Evolutionary conservation across 2,888 invertebrate genomes (phyloP), one percentile per base, ranked within the genome.

Genomic region (Lithophane ornitopus): DNA sequence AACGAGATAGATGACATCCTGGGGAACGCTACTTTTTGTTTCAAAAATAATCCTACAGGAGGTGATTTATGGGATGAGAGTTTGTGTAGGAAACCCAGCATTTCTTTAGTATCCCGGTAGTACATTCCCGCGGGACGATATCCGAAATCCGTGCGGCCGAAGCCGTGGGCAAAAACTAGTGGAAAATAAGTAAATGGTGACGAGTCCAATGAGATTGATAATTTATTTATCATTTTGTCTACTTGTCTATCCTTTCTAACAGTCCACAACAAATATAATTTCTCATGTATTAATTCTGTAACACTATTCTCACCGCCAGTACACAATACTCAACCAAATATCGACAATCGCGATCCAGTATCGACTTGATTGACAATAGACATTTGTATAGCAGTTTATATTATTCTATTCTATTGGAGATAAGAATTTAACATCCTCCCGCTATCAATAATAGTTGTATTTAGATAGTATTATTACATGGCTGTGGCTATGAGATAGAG

Each of bases 351-450:
- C 34, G 63, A 65, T 58, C 58, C 59, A 78, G 67, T 82, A 82
- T 81, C 79, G 41, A 6, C 7, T 61, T 82, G 82, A 86, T 86
- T 87, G 87, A 82, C 87, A 87, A 81, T 85, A 75, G 44, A 65
- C 75, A n/a, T 59, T n/a, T 39, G 58, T 28, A 2, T 74, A 70
- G 59, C 72, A 76, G 63, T 81, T 77, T 75, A 67, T 74, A 65
- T 63, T 75, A 85, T 74, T 76, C 62, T 70, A 76, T 74, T 77
- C 62, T 70, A 76, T 74, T 77, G 39, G 11, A 73, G 81, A 87
- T 87, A 85, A 82, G 74, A 52, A 85, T 77, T 72, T 49, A 41
- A 72, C 62, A 44, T 56, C 39, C 69, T 65, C 39, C 49, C 22
- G 28, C 26, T 49, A 63, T 46, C 56, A 69, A 67, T 79, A 66